Conservation (phyloP, 2,888 invertebrate species). For the Drosophila niveifrons region DNA sequence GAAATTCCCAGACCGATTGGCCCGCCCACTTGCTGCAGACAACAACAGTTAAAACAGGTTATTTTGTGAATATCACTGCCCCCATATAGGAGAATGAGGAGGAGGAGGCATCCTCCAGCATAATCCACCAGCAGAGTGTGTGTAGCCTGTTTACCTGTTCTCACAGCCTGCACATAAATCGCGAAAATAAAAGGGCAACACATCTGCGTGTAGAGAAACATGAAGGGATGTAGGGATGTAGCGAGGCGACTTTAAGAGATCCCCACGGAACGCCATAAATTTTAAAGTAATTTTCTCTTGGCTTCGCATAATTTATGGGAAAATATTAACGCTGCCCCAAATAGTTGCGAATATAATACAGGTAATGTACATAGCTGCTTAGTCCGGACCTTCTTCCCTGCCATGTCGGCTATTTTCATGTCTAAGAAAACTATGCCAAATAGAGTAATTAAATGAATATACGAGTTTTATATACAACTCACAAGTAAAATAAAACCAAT, state of each 20-base stretch:
- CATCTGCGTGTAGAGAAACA: conserved; percentile 72
- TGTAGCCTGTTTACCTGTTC: conserved; percentile 52
- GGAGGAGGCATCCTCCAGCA: conserved; percentile 37
- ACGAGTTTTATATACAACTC: conserved; percentile 46
- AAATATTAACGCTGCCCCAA: conserved; percentile 74
- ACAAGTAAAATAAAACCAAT: conserved; percentile 13
- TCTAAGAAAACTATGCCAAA: conserved; percentile 57
- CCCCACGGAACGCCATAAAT: conserved; percentile 74
- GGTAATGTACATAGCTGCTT: not conserved
- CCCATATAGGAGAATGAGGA: conserved; percentile 29
- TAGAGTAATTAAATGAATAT: conserved; percentile 71
- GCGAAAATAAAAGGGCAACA: conserved; percentile 77
- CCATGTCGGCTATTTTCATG: not conserved
- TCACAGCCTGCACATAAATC: conserved; percentile 69
- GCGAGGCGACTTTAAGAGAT: not conserved
- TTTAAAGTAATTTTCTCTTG: conserved; percentile 79
- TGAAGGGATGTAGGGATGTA: conserved; percentile 32
- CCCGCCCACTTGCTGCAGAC: conserved; percentile 65
- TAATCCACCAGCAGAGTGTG: conserved; percentile 26
- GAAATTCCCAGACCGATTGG: conserved; percentile 71
- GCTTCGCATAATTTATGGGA: conserved; percentile 78
- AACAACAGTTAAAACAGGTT: conserved; percentile 47
- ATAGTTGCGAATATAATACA: conserved; percentile 37
- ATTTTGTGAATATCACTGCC: conserved; percentile 67
- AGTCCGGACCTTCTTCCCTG: not conserved